Evolutionary conservation across 2,797 vertebrate genomes (phyloP).

Genomic region (Meda fulgida): DNA sequence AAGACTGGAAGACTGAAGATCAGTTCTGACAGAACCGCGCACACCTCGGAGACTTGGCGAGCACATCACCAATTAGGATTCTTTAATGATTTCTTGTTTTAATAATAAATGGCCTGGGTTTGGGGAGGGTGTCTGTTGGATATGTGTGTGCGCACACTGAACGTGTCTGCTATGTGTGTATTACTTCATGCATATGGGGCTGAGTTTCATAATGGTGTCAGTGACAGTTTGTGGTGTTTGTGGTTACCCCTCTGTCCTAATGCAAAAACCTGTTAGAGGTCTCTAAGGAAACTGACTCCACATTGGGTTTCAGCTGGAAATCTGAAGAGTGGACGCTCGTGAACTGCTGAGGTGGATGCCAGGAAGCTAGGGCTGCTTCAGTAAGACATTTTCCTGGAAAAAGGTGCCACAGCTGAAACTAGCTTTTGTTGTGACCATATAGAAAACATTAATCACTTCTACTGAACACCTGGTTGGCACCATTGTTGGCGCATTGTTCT

Average conservation of each 20-base stretch:
- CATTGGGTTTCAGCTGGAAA: conserved; percentile 80
- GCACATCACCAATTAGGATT: conserved; percentile 80
- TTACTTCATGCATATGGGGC: conserved; percentile 29
- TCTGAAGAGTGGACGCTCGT: conserved; percentile 69
- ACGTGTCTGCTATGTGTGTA: conserved; percentile 24
- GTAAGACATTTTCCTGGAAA: conserved; percentile 73
- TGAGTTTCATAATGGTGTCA: conserved; percentile 57
- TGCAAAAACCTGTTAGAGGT: conserved; percentile 69
- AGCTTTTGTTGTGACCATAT: conserved; percentile 69
- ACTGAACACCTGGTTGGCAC: conserved; percentile 66
- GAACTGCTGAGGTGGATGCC: conserved; percentile 69
- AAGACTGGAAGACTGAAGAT: conserved; percentile 75
- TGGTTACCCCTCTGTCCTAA: conserved; percentile 70
- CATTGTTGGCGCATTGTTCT: conserved; percentile 51
- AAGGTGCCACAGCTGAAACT: conserved; percentile 71
- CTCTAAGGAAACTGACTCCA: conserved; percentile 77
- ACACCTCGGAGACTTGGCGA: conserved; percentile 73
- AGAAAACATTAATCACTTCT: conserved; percentile 68
- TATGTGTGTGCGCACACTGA: conserved; percentile 16
- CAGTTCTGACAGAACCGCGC: conserved; percentile 76
- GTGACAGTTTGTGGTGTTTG: conserved; percentile 68
- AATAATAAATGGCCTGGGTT: conserved; percentile 76
- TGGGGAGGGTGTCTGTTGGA: conserved; percentile 49
- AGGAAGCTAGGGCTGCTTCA: conserved; percentile 70
- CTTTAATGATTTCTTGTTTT: conserved; percentile 78